Evolutionary conservation across 1,140 invertebrate species (phyloP).

Genomic region (Lepidurus couesii): DNA sequence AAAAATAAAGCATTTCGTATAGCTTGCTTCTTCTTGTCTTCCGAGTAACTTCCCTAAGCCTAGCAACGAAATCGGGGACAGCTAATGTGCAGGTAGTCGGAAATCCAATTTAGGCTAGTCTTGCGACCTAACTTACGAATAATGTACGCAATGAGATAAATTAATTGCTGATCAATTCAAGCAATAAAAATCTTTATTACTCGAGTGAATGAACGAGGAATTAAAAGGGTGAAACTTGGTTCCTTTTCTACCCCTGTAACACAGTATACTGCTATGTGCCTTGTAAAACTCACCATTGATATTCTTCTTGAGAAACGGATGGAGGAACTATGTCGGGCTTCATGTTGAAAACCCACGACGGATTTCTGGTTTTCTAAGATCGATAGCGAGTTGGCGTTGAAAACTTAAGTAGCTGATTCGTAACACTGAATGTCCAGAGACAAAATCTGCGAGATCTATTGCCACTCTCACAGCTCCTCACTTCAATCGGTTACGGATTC

Average conservation of each 20-base stretch:
- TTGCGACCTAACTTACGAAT: neutral
- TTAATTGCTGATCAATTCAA: too few relatives aligned
- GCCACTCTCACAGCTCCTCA: neutral
- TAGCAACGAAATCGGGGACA: neutral
- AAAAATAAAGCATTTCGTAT: neutral
- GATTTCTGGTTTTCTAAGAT: neutral
- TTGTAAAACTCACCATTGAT: neutral
- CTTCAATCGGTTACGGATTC: too few relatives aligned
- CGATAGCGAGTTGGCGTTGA: neutral
- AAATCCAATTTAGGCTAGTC: neutral
- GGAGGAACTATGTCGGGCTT: conserved; percentile 3
- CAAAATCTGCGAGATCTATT: neutral
- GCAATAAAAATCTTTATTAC: too few relatives aligned
- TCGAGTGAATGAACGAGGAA: too few relatives aligned
- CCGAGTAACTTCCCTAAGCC: neutral
- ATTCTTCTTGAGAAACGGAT: neutral
- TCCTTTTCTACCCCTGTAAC: neutral
- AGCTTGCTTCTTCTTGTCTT: neutral
- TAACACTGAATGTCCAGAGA: neutral
- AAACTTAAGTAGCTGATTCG: neutral
- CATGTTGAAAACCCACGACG: neutral
- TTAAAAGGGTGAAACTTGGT: too few relatives aligned
- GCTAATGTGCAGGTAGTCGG: neutral
- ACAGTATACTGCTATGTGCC: neutral
- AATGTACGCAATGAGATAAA: too few relatives aligned